Evolutionary conservation across 2,113 vertebrate species (phyloP).

Genomic region (Myotis davidii): DNA sequence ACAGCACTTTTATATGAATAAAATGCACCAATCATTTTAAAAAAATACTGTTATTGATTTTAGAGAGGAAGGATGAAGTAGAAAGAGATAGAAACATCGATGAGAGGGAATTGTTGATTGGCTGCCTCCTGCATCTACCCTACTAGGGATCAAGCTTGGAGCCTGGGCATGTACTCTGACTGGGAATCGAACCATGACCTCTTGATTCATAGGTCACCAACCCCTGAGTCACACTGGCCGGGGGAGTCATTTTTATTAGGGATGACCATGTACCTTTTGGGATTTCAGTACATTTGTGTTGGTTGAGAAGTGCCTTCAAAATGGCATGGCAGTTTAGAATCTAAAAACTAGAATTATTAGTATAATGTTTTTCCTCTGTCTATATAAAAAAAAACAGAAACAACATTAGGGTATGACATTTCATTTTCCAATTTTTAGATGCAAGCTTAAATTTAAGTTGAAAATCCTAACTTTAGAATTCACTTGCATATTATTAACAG

Average conservation of each 20-base stretch:
- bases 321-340: background rate
- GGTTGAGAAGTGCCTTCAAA: background rate
- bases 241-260: slow-evolving; percentile 28
- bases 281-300: slow-evolving; percentile 1
- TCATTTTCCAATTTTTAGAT: background rate
- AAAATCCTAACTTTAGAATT: slow-evolving; percentile 22
- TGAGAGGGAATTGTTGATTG: too few species aligned
- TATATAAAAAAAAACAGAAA: slow-evolving; percentile 5
- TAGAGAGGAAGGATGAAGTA: too few species aligned
- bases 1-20: slow-evolving; percentile 43
- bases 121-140: too few species aligned
- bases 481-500: background rate
- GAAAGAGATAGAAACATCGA: too few species aligned
- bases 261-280: background rate
- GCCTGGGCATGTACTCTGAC: too few species aligned
- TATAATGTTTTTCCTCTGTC: background rate
- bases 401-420: background rate
- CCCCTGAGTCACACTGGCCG: too few species aligned
- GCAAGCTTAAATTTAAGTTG: background rate
- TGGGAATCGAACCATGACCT: too few species aligned
- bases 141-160: too few species aligned
- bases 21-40: background rate
- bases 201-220: too few species aligned
- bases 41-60: too few species aligned
- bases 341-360: background rate